Evolutionary conservation across 2,113 vertebrate species (phyloP), one percentile per base, ranked within the genome.

Genomic region (Paradisaea rubra): DNA sequence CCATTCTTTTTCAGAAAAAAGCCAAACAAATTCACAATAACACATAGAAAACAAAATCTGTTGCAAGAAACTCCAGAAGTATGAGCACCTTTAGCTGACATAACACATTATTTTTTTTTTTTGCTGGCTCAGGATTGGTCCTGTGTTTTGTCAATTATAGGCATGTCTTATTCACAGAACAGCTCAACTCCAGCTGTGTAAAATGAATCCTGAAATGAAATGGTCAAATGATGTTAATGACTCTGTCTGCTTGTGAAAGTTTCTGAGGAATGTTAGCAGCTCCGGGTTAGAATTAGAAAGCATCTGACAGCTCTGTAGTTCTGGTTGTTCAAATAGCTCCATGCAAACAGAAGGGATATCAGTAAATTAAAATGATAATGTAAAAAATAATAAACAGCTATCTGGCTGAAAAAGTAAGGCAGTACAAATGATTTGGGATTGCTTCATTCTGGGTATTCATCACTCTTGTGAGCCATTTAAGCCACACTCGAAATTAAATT

Each of bases 211-310:
- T 86, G 84, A 96, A 95, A 96, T 73, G 91, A 82, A 96, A 96
- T 89, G 91, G 79, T 88, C 86, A 83, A 96, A 95, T 86, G 95
- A 97, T 94, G 91, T 95, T 97, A 96, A 96, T 93, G 93, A 91
- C 52, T 94, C 70, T 78, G 76, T 88, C 88, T 83, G 68, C 71
- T 74, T 72, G 64, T 0, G 2, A 90, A 97, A 97, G 88, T 97
- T 96, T 93, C 88, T 91, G 93, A 95, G 88, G 88, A 95, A 88
- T 88, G 93, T 91, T 90, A 88, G 69, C 88, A 78, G 85, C 82
- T 91, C 86, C 0, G 31, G 23, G 53, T 78, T 74, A 68, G 82
- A 94, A 95, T 93, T 56, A 74, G 86, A 89, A 92, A 88, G 69
- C 72, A 79, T 88, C 59, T 88, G 91, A 76, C 27, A 94, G 79